Conservation (phyloP, 2,113 vertebrate species). For the Psettodes erumei region DNA sequence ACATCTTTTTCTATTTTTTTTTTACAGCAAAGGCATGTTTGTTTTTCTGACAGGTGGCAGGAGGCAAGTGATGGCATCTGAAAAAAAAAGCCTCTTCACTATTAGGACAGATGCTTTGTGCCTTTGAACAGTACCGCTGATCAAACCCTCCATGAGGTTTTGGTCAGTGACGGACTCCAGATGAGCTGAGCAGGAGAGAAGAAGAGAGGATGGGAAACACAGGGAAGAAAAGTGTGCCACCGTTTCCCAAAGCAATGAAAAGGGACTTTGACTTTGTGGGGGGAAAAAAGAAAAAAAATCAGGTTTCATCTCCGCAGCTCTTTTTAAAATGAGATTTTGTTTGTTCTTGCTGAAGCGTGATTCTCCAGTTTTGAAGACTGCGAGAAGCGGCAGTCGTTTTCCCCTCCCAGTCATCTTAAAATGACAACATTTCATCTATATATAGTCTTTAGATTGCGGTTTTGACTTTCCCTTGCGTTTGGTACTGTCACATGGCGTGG, state of each 20-base stretch:
- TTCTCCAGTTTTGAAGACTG: constrained; percentile 73
- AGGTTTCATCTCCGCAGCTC: constrained; percentile 64
- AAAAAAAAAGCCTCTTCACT: constrained; percentile 46
- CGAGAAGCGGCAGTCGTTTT: constrained; percentile 61
- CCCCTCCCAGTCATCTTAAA: constrained; percentile 77
- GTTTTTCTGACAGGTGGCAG: constrained; percentile 73
- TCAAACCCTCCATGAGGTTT: constrained; percentile 63
- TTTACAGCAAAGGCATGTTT: constrained; percentile 63
- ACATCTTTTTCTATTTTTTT: too few relatives aligned
- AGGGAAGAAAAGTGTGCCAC: constrained; percentile 40
- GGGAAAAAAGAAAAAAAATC: constrained; percentile 56
- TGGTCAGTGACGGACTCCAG: constrained; percentile 70
- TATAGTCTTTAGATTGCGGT: constrained; percentile 83
- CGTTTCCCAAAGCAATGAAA: constrained; percentile 58
- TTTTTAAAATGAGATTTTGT: constrained; percentile 55
- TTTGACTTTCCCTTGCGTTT: constrained; percentile 75
- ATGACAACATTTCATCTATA: constrained; percentile 86
- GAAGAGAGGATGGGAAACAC: constrained; percentile 47
- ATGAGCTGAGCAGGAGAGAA: constrained; percentile 38
- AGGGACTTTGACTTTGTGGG: constrained; percentile 63
- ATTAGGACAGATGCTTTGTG: constrained; percentile 62
- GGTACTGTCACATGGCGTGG: constrained; percentile 75
- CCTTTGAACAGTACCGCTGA: constrained; percentile 64
- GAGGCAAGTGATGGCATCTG: constrained; percentile 44
- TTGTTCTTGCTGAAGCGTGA: constrained; percentile 72